Evolutionary conservation across 2,888 invertebrate species (phyloP), one percentile per base, ranked within the genome.

Genomic region (Eucera pruinosa): DNA sequence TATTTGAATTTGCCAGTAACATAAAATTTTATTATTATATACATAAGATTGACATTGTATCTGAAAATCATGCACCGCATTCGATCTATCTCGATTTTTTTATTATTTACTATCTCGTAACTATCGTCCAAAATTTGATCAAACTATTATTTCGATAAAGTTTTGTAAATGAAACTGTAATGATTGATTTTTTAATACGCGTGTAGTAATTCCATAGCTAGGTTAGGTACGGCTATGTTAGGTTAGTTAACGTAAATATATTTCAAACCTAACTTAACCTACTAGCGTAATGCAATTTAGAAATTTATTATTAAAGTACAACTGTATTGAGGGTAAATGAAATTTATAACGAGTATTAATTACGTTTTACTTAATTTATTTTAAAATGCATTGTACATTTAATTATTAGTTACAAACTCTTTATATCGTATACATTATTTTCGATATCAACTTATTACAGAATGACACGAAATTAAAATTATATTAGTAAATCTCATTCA

Each of bases 1-100:
- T 55, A 67, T 78, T 68, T 68, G 52, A 72, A 67, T 60, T 30
- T 9, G 60, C 30, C 41, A 64, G 50, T 45, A 55, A 64, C 23
- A 67, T 18, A 33, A n/a, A 9, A 43, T 9, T 15, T 41, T 47
- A 23, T 6, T 11, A 1, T 11, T 13, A 2, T n/a, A 39, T 23
- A 18, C 5, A 18, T 0, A 33, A 20, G 3, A 39, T 47, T 39
- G n/a, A 30, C 15, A 39, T 27, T 11, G 50, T 54, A 61, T 18
- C 20, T 54, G 18, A 47, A 50, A 27, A 7, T 13, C 7, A 27
- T 36, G n/a, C 0, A 27, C 18, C 3, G 27, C 13, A 18, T 45
- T 9, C 55, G 54, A 27, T 66, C 11, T 54, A 43, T 15, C 13
- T 43, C 30, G 15, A 30, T 5, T 54, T 15, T 2, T 33, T n/a